Evolutionary conservation across 2,113 vertebrate species (phyloP).

Genomic region (Oplegnathus fasciatus): DNA sequence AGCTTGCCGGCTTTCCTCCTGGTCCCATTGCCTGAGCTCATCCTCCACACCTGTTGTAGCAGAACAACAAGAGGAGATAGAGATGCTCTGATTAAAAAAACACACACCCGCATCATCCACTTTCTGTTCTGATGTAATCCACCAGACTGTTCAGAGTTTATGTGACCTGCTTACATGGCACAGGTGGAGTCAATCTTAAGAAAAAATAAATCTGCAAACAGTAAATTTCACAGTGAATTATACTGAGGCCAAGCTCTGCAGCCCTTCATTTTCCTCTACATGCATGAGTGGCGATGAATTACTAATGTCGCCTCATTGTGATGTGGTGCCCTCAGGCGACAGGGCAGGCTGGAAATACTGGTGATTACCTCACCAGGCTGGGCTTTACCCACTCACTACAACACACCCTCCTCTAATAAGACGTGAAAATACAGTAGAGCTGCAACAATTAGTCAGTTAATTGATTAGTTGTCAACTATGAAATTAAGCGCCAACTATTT

Average conservation of each 20-base stretch:
- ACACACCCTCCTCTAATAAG: background rate
- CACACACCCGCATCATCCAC: background rate
- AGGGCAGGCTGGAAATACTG: constrained; percentile 34
- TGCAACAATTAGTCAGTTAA: too few relatives aligned
- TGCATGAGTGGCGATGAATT: constrained; percentile 52
- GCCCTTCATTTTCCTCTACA: constrained; percentile 40
- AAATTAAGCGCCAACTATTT: too few relatives aligned
- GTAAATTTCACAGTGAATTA: constrained; percentile 38
- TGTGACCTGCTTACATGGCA: constrained; percentile 14
- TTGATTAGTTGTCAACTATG: too few relatives aligned
- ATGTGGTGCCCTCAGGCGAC: constrained; percentile 31
- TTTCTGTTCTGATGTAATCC: constrained; percentile 6
- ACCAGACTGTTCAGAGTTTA: constrained; percentile 8
- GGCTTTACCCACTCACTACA: background rate
- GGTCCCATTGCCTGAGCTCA: constrained; percentile 84
- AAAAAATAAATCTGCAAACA: background rate
- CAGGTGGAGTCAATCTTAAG: background rate
- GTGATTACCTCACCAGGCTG: constrained; percentile 21
- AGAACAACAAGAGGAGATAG: constrained; percentile 9
- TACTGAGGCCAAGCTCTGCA: constrained; percentile 1
- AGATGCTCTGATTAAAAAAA: background rate
- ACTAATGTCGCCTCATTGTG: constrained; percentile 47
- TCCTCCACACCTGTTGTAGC: constrained; percentile 74
- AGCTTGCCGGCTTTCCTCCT: constrained; percentile 79
- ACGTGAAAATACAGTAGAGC: too few relatives aligned